These are phyloP conservation scores for Aphaenogaster rudis DNA, from an alignment of 1,140 invertebrate species.

Conservation along the genomic window DNA sequence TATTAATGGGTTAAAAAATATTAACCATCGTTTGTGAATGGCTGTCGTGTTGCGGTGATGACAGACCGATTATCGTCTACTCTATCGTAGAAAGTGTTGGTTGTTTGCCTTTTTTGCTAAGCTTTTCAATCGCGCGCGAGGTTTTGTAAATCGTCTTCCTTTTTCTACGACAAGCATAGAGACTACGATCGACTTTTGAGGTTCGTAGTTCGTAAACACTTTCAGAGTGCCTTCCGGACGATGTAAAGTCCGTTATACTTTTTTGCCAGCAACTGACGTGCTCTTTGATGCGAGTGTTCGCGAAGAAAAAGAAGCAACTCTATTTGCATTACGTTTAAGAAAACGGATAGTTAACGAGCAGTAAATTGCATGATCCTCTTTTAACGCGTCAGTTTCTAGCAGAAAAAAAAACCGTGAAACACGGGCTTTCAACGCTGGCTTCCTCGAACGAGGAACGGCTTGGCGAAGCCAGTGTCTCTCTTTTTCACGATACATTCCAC, in stretches of 20 bases:
- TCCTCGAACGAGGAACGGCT: not conserved
- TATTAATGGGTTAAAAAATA: slow-evolving; percentile 27
- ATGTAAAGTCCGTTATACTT: slow-evolving; percentile 9
- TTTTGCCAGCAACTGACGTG: slow-evolving; percentile 20
- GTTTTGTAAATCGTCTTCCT: slow-evolving; percentile 58
- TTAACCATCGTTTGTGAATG: slow-evolving; percentile 43
- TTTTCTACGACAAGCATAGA: slow-evolving; percentile 67
- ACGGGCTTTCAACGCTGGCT: not conserved
- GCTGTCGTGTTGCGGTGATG: slow-evolving; percentile 15
- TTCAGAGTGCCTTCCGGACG: slow-evolving; percentile 69
- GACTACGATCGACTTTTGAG: slow-evolving; percentile 65
- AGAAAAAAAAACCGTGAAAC: slow-evolving; percentile 24
- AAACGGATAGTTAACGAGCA: slow-evolving; percentile 20
- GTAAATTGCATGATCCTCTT: not conserved
- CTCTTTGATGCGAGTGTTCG: slow-evolving; percentile 8
- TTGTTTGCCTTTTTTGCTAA: slow-evolving; percentile 31
- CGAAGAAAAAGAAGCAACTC: not conserved
- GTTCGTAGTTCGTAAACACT: slow-evolving; percentile 62
- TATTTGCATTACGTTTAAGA: slow-evolving; percentile 30
- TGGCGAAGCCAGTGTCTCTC: not conserved
- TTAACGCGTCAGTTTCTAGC: slow-evolving; percentile 8
- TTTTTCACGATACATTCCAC: slow-evolving; percentile 76
- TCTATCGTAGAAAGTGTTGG: slow-evolving; percentile 46
- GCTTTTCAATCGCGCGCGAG: slow-evolving; percentile 23
- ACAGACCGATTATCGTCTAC: slow-evolving; percentile 10